These are phyloP conservation scores for Pyrochroa serraticornis DNA, from an alignment of 2,888 invertebrate species.

Conservation along the genomic window DNA sequence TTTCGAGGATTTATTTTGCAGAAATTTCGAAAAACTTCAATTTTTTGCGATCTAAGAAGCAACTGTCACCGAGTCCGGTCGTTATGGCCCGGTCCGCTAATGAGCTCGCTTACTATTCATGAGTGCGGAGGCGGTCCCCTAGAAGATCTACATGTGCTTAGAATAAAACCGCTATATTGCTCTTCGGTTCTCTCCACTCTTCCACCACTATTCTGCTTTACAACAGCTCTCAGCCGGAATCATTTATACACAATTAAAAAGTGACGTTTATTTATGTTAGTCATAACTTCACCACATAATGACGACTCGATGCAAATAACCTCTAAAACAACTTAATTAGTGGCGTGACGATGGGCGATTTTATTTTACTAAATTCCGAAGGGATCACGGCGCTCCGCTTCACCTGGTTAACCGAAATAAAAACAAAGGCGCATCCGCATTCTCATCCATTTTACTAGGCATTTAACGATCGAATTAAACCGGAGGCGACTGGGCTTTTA, in stretches of 20 bases:
- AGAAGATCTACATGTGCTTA: slow-evolving; percentile 3
- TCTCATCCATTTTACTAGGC: neutral
- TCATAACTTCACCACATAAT: slow-evolving; percentile 5
- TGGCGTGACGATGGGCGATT: neutral
- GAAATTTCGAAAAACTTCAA: too few species aligned
- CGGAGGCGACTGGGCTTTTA: slow-evolving; percentile 6
- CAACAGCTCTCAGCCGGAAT: slow-evolving; percentile 8
- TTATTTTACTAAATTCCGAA: neutral
- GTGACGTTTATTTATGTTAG: slow-evolving; percentile 18
- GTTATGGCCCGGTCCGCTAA: slow-evolving; percentile 50
- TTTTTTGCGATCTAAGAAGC: neutral
- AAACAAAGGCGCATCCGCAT: neutral
- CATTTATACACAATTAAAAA: slow-evolving; percentile 21
- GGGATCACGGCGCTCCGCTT: slow-evolving; percentile 1
- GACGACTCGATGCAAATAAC: slow-evolving; percentile 12
- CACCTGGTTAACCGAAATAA: neutral
- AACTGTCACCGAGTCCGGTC: slow-evolving; percentile 36
- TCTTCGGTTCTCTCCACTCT: slow-evolving; percentile 1
- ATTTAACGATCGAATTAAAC: slow-evolving; percentile 1
- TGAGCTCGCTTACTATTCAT: slow-evolving; percentile 54
- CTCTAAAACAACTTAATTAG: slow-evolving; percentile 18
- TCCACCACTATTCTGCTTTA: neutral
- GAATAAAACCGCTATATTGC: slow-evolving; percentile 7
- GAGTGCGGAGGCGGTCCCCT: slow-evolving; percentile 48
- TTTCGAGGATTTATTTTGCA: slow-evolving; percentile 10